Percentiles rank a stretch among this genome's conserved stretches.
Evolutionary conservation across 2,113 vertebrate genomes (phyloP).

Genomic region (Donacobius atricapilla): DNA sequence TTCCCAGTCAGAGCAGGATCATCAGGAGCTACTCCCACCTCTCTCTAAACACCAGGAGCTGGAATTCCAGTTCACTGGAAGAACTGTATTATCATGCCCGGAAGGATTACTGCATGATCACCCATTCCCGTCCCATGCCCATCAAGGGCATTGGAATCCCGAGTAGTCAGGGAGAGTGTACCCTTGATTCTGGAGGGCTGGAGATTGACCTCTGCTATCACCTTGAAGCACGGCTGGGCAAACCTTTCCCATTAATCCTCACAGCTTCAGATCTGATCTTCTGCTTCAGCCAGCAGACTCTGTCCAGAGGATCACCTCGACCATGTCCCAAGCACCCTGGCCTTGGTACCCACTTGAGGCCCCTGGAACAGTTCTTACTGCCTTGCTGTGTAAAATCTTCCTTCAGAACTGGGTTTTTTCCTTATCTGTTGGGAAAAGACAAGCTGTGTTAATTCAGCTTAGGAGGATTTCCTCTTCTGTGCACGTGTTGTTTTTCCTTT

Average conservation of each 20-base stretch:
- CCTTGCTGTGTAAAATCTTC: neutral
- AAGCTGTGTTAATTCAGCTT: neutral
- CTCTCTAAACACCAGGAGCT: neutral
- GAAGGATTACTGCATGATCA: neutral
- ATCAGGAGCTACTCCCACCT: neutral
- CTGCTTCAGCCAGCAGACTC: neutral
- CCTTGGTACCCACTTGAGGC: neutral
- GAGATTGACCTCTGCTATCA: neutral
- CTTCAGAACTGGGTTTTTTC: neutral
- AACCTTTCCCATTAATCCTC: neutral
- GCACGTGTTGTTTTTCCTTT: neutral
- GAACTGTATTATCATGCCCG: neutral
- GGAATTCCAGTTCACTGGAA: neutral
- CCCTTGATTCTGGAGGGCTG: neutral
- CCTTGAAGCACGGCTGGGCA: neutral
- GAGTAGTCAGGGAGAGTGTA: neutral
- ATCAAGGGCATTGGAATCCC: neutral
- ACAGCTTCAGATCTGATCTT: neutral
- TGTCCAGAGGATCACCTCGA: neutral
- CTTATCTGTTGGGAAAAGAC: neutral
- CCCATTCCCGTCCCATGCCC: neutral
- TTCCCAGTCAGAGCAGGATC: neutral
- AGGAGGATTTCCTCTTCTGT: neutral
- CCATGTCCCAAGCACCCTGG: neutral
- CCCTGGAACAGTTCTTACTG: neutral